Conservation (phyloP, 1,140 invertebrate genomes). For the Polypedilum pembai region DNA sequence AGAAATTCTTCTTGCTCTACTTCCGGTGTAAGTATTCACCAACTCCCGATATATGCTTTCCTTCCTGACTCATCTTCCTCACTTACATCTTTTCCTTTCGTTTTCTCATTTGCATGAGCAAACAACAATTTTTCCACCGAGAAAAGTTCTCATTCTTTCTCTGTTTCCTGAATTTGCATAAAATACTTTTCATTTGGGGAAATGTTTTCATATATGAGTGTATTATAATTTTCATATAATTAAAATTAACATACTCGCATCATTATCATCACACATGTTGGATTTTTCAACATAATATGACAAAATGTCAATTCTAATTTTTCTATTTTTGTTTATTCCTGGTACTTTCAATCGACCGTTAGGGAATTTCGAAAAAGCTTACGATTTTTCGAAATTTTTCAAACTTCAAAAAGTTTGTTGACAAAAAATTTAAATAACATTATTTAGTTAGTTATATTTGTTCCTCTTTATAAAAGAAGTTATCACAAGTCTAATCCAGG, state of each 20-base stretch:
- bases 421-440: too few species aligned
- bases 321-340: background rate
- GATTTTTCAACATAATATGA: too few species aligned
- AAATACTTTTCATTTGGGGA: background rate
- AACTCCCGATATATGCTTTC: slow-evolving; percentile 37
- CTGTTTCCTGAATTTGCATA: slow-evolving; percentile 6
- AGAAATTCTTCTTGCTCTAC: background rate
- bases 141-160: background rate
- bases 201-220: background rate
- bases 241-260: slow-evolving; percentile 24
- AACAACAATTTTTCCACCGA: background rate
- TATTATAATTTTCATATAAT: slow-evolving; percentile 26
- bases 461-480: too few species aligned
- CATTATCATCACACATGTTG: background rate
- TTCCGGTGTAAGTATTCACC: slow-evolving; percentile 27
- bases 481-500: too few species aligned
- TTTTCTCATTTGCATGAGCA: slow-evolving; percentile 25
- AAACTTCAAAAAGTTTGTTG: too few species aligned
- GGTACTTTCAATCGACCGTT: too few species aligned
- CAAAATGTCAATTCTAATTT: too few species aligned
- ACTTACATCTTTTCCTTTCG: background rate
- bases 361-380: too few species aligned
- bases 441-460: too few species aligned
- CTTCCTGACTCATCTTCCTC: slow-evolving; percentile 29
- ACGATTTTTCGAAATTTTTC: too few species aligned